phyloP scores from a whole-genome alignment of 2,113 vertebrate species.

The Callopanchax toddi region DNA sequence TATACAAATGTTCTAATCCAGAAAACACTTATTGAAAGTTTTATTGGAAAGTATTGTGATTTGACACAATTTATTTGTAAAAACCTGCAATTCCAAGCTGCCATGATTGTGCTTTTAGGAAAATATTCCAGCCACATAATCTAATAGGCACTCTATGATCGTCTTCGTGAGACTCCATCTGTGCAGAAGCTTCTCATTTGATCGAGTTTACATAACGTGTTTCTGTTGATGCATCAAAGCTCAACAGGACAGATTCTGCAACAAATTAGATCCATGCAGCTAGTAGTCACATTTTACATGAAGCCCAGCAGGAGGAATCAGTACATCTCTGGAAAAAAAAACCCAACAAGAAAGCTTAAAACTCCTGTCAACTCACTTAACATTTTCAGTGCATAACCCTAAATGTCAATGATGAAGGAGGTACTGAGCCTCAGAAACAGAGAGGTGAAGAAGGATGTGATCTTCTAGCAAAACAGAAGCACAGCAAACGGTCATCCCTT shows the following conservation, averaged over 20 bases:
- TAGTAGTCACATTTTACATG: not conserved
- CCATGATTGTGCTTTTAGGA: too few relatives aligned
- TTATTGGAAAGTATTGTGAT: not conserved
- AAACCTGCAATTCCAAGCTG: too few relatives aligned
- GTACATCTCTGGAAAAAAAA: not conserved
- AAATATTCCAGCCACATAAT: too few relatives aligned
- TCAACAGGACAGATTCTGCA: not conserved
- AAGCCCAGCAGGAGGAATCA: not conserved
- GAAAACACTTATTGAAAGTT: not conserved
- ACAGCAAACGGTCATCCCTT: not conserved
- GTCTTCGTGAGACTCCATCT: too few relatives aligned
- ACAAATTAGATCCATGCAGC: slow-evolving; percentile 1
- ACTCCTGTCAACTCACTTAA: not conserved
- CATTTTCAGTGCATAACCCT: not conserved
- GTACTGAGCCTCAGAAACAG: not conserved
- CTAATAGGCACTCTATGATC: too few relatives aligned
- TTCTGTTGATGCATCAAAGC: not conserved
- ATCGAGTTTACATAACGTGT: not conserved
- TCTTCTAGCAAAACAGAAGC: slow-evolving; percentile 1
- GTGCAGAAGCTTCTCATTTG: not conserved
- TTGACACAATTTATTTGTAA: not conserved
- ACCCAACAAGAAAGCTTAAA: not conserved
- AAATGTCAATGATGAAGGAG: not conserved
- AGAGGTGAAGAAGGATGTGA: not conserved
- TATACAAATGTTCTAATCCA: not conserved